Conservation (phyloP, 2,888 invertebrate genomes). For the Therioaphis trifolii region DNA sequence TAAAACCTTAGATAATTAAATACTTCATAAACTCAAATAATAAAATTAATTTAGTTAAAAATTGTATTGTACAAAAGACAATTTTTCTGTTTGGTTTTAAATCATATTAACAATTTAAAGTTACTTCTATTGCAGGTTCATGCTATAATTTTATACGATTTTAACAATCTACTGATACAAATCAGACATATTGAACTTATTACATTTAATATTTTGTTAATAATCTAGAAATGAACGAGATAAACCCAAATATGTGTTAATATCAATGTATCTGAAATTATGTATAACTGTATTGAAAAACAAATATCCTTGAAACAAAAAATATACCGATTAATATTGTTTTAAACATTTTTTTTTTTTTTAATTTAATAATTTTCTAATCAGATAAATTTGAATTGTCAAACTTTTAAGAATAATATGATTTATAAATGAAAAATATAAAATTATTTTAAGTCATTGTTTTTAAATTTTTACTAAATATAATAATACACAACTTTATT, state of each 20-base stretch:
- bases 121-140: no score
- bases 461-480: no score
- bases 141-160: no score
- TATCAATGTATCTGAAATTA: background rate
- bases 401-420: background rate
- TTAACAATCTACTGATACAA: no score
- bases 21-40: no score
- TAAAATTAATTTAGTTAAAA: no score
- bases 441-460: background rate
- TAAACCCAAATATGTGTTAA: background rate
- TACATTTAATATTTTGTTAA: no score
- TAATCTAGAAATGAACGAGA: background rate
- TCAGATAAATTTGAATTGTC: background rate
- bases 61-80: no score
- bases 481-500: background rate
- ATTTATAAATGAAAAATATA: background rate
- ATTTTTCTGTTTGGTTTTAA: no score
- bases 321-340: background rate
- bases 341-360: background rate
- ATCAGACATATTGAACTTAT: no score
- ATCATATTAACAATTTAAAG: no score
- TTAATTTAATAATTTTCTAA: background rate
- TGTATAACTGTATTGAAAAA: background rate
- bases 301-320: background rate
- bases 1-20: no score